Evolutionary conservation across 2,113 vertebrate species (phyloP), one percentile per base, ranked within the genome.

Genomic region (Eretmochelys imbricata): DNA sequence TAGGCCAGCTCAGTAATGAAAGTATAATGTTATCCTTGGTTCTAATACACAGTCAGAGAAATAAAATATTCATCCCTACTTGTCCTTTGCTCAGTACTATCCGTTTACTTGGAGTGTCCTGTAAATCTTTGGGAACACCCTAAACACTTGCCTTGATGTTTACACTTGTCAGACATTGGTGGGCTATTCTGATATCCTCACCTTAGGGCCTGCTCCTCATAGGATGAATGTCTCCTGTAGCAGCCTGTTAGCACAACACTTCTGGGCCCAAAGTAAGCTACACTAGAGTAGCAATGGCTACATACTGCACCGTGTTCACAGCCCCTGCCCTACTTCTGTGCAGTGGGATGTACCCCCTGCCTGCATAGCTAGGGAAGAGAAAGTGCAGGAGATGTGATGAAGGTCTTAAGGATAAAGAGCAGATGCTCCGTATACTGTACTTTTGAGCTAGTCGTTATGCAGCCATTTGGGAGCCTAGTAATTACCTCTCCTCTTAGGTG

Each of bases 361-460:
- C 62, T 59, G 31, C 62, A 65, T 65, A 65, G 62, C 31, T 69
- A 16, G 8, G 17, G 8, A 69, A n/a, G 8, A n/a, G 31, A 69
- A 69, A 19, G 62, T 69, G 31, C 62, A 19, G 62, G 31, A 69
- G 62, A 69, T 69, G 51, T 22, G 24, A 81, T 17, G 79, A 93
- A 51, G 4, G 76, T 27, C 11, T 42, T 10, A 51, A n/a, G 53
- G 54, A n/a, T 0, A 1, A 4, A 0, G 5, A n/a, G 50, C 50
- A 14, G 11, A 20, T 20, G 48, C 49, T 31, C 35, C 27, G 38
- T 16, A 7, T 8, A 16, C 16, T 9, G 31, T n/a, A 69, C 35
- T n/a, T 17, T 69, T 19, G 31, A 20, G 17, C 62, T n/a, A 20
- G 62, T 17, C 8, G 3, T 69, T n/a, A 69, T n/a, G 35, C 62